Evolutionary conservation across 2,888 invertebrate species (phyloP).

Genomic region (Dryomyza anilis): DNA sequence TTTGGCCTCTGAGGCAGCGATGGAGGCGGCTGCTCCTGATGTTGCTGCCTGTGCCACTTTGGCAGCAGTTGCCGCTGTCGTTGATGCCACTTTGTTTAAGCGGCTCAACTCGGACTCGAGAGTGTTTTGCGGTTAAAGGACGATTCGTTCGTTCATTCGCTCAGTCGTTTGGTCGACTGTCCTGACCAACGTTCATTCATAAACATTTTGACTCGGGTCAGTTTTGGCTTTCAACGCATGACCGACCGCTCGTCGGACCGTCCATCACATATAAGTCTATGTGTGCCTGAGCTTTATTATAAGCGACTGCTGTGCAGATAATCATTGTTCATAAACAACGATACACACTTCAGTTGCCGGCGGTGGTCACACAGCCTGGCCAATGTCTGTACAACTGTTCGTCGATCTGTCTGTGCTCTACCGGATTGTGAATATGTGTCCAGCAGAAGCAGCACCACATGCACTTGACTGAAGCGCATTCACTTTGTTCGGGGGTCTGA

Average conservation of each 20-base stretch:
- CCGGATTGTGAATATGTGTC: not conserved
- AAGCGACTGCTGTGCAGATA: conserved; percentile 25
- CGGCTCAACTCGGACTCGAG: not conserved
- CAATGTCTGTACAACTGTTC: not conserved
- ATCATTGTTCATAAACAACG: conserved; percentile 21
- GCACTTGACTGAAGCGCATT: conserved; percentile 15
- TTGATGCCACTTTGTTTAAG: conserved; percentile 12
- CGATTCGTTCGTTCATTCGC: not conserved
- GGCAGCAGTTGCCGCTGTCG: not conserved
- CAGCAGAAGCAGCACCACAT: conserved; percentile 2
- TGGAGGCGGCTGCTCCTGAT: too few species aligned
- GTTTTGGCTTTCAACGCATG: conserved; percentile 16
- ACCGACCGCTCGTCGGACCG: not conserved
- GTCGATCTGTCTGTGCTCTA: not conserved
- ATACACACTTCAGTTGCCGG: conserved; percentile 11
- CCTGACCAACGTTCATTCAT: conserved; percentile 3
- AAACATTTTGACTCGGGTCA: conserved; percentile 16
- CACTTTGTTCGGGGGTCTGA: conserved; percentile 1
- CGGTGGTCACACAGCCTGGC: not conserved
- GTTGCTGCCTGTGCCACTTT: conserved; percentile 9
- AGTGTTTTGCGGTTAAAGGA: not conserved
- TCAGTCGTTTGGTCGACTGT: not conserved
- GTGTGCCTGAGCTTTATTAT: conserved; percentile 14
- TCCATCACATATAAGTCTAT: not conserved
- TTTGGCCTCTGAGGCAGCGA: too few species aligned